Base-by-base conservation (phyloP, 2,797 vertebrate species). In the Petrocephalus schoutedeni region DNA sequence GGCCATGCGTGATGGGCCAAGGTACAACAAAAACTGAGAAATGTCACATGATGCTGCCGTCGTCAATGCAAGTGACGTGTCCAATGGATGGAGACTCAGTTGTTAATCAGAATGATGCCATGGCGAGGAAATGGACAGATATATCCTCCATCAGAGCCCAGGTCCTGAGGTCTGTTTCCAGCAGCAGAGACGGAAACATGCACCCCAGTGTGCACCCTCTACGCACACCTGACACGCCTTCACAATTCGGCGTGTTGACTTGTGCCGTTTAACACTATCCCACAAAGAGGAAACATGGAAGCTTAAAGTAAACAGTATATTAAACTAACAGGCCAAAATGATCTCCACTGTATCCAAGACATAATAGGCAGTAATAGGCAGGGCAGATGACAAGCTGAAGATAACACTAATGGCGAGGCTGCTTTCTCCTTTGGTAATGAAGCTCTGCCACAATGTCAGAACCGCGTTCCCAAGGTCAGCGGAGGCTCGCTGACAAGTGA, bases 401-500 rank as follows among this genome's bases (percentile, higher is more conserved):
- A 71, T 49, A 28, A 8, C 61, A 56, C 21, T 21, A 56, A 67
- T 2, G 14, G 36, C 14, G 36, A 49, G 6, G 32, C 16, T 74
- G 9, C 21, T 71, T 8, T 74, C 74, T 74, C 16, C 21, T 67
- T 67, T 6, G 49, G 57, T 16, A 5, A 67, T 3, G 54, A 45
- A 59, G 51, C 23, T 41, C 23, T 3, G 32, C 9, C 21, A 9
- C 32, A 64, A 32, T 86, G 86, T 86, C 84, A 86, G 32, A 58
- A 86, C 51, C 32, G 41, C 41, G 16, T 14, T 4, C 32, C 58
- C 86, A 86, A 86, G 86, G 86, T 86, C 86, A 87, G 67, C 14
- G 16, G 14, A 64, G 45, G 32, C 86, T 45, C 10, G 86, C 45
- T 80, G 86, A 87, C 86, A 87, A 77, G 86, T 36, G 45, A 74